Base-by-base conservation (phyloP, 2,797 vertebrate species). In the Karalla daura region DNA sequence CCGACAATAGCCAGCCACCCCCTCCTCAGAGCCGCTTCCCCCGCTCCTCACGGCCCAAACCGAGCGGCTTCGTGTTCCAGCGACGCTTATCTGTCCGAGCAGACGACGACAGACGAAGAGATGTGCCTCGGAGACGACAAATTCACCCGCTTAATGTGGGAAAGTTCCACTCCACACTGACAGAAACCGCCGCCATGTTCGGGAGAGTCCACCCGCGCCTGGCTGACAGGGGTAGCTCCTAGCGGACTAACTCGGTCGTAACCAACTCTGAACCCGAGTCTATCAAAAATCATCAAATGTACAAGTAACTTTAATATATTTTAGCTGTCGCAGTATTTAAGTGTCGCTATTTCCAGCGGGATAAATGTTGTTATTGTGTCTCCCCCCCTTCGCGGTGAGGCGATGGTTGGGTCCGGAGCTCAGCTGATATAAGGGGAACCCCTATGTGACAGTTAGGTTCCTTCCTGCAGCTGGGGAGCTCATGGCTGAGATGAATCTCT, bases 121-220 rank as follows among this genome's bases (percentile, higher is more conserved):
- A 45, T 7, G 3, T 15, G 24, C 7, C n/a, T 3, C 2, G 2
- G 58, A 54, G 73, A 47, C 0, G 17, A 17, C 7, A 4, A 23
- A 70, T 78, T 74, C 23, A 25, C 5, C 25, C 7, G 39, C 24
- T 63, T 46, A 84, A 86, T 72, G 78, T 49, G 51, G 75, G 76
- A 93, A 94, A 94, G 91, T 94, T 94, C 93, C 89, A 91, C 89
- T 93, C 83, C 78, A 82, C 70, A 86, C 85, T 85, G 81, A 88
- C 85, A 90, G 80, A 87, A 83, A 84, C 77, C 85, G 76, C 86
- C 80, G 91, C 93, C 93, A 94, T 94, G 63, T 94, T 92, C 46
- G 79, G 92, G 89, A 61, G n/a, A n/a, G n/a, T n/a, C 18, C 15
- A 25, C 70, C 87, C 79, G 93, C 39, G 39, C 1, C 0, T 1